Evolutionary conservation across 2,113 vertebrate species (phyloP).

Genomic region (Zosterops lateralis): DNA sequence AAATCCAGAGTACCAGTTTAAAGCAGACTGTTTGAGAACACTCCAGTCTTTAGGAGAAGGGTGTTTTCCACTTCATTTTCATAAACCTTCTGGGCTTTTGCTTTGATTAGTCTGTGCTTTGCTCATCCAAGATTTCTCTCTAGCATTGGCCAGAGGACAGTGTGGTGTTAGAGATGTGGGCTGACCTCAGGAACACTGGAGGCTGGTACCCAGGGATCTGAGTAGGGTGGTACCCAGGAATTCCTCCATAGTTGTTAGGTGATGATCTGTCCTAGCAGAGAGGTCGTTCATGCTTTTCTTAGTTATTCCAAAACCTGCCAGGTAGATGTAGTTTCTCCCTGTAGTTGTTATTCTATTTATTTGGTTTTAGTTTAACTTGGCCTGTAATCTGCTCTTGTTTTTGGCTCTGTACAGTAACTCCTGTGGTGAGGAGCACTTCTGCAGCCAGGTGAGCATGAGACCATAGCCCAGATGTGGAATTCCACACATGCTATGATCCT

Average conservation of each 20-base stretch:
- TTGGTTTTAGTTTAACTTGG: not conserved
- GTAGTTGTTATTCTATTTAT: too few species aligned
- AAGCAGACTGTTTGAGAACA: not conserved
- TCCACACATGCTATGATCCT: fast-evolving
- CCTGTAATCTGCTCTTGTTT: not conserved
- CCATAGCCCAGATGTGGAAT: not conserved
- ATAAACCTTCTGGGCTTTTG: not conserved
- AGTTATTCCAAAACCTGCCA: not conserved
- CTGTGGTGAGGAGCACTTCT: not conserved
- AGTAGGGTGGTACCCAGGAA: not conserved
- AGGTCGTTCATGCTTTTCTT: not conserved
- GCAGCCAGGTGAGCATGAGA: not conserved
- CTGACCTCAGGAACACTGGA: fast-evolving
- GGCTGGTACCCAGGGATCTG: not conserved
- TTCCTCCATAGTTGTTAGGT: not conserved
- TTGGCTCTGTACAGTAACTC: not conserved
- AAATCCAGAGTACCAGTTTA: not conserved
- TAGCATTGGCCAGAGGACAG: too few species aligned
- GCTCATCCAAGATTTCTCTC: not conserved
- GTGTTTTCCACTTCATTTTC: fast-evolving
- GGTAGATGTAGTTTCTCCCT: not conserved
- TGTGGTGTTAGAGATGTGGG: fast-evolving
- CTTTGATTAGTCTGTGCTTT: not conserved
- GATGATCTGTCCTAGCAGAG: not conserved
- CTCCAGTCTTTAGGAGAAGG: not conserved